These are phyloP conservation scores for Bathynomus jamesi DNA, from an alignment of 1,140 invertebrate genomes.

Conservation along the genomic window DNA sequence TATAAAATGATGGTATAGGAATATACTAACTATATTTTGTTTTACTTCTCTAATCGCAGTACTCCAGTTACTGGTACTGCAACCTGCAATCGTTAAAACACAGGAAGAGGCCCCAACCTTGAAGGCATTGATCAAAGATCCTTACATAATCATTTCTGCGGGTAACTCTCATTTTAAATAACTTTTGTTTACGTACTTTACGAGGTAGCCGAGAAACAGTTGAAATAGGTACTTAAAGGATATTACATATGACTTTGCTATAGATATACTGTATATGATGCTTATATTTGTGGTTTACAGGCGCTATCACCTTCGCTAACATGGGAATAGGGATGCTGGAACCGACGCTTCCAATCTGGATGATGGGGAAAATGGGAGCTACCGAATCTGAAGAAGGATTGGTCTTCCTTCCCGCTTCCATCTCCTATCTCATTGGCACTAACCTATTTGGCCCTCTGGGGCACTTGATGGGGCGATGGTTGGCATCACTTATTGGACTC, in stretches of 20 bases:
- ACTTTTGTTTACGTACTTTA: no score
- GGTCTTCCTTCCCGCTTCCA: slow-evolving; percentile 89
- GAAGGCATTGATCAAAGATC: slow-evolving; percentile 80
- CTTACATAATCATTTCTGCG: slow-evolving; percentile 75
- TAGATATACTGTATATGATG: no score
- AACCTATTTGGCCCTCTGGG: slow-evolving; percentile 97
- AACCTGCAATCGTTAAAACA: slow-evolving; percentile 82
- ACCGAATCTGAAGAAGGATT: slow-evolving; percentile 84
- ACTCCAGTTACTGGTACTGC: slow-evolving; percentile 86
- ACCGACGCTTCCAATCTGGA: slow-evolving; percentile 93
- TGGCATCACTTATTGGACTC: slow-evolving; percentile 87
- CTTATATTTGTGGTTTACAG: slow-evolving; percentile 48
- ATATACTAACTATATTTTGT: no score
- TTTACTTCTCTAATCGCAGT: slow-evolving; percentile 53
- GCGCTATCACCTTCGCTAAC: slow-evolving; percentile 95
- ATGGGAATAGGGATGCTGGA: slow-evolving; percentile 98
- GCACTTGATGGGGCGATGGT: slow-evolving; percentile 94
- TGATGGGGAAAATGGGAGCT: slow-evolving; percentile 95
- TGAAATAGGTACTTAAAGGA: no score
- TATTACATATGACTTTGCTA: no score
- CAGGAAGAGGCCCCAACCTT: slow-evolving; percentile 88
- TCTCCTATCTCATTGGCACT: slow-evolving; percentile 94
- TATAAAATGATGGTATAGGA: no score
- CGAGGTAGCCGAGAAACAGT: no score
- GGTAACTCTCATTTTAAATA: no score